Base-by-base conservation (phyloP, 2,888 invertebrate genomes). In the Octonoba sinensis region DNA sequence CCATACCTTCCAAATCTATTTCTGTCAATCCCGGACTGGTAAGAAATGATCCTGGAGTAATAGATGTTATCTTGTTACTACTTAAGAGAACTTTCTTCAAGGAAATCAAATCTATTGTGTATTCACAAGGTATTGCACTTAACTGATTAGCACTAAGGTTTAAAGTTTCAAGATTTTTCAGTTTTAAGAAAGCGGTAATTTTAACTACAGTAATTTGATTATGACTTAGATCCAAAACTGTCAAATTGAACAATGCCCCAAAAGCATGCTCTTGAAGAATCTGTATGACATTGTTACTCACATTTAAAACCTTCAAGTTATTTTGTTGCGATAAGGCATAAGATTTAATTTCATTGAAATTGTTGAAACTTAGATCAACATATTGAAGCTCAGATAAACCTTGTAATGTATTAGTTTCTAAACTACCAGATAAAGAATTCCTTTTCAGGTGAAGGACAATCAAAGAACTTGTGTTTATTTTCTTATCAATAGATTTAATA, bases 321-420 rank as follows among this genome's bases (percentile, higher is more conserved):
- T 64, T n/a, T 44, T 64, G 51, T 36, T 49, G 18, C 6, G 51
- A 44, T 16, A 73, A 54, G 12, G 64, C 62, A 36, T 44, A 54
- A 60, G 64, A 44, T 16, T 73, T 46, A 16, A 73, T 47, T 13
- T 64, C 54, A 20, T 16, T 46, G 16, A 73, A 16, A 20, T 56
- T 18, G 18, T 73, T 73, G 22, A 46, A 51, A 54, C 73, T 73
- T 13, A 73, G 64, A 51, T 73, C 73, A 11, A 20, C 22, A 73
- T 51, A 3, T 16, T 64, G 51, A 18, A 73, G 47, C 13, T 73
- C 64, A 44, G 13, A 16, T 12, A 73, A 22, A 20, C 54, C 22
- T 24, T 46, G 47, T 22, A 73, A 64, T 4, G 56, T 56, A 44
- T 73, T 56, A 24, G 11, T 64, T 64, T 51, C 64, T 20, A 73